Evolutionary conservation across 2,888 invertebrate species (phyloP).

Genomic region (Drosophila maculinotata): DNA sequence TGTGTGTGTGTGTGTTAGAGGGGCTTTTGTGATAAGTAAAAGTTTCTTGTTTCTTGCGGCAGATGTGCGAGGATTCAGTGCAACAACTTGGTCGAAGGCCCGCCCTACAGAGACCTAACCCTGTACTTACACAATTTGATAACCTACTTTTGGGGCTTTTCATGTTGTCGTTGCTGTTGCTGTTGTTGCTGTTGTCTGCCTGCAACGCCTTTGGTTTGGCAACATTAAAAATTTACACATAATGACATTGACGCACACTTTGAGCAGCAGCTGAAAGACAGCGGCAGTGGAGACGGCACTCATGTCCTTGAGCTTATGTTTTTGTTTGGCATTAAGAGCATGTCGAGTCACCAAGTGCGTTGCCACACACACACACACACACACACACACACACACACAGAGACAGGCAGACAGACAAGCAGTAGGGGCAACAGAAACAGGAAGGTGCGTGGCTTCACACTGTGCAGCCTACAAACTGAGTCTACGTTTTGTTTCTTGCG

Average conservation of each 20-base stretch:
- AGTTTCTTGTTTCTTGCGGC: constrained; percentile 58
- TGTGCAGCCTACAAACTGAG: constrained; percentile 44
- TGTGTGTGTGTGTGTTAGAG: constrained; percentile 3
- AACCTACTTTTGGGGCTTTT: constrained; percentile 66
- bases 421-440: constrained; percentile 2
- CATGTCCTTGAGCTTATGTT: constrained; percentile 76
- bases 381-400: constrained; percentile 6
- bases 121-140: constrained; percentile 71
- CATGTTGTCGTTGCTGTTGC: constrained; percentile 8
- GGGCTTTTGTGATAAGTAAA: constrained; percentile 46
- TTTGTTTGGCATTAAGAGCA: constrained; percentile 78
- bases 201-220: constrained; percentile 49
- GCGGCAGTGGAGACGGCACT: constrained; percentile 21
- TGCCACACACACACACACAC: constrained; percentile 6
- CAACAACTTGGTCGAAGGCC: constrained; percentile 52
- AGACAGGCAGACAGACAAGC: too few species aligned
- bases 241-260: constrained; percentile 63
- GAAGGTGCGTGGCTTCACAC: constrained; percentile 48
- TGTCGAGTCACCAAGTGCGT: constrained; percentile 59
- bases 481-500: constrained; percentile 47
- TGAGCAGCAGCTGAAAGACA: constrained; percentile 22
- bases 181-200: constrained; percentile 17
- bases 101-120: constrained; percentile 38
- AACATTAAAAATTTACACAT: constrained; percentile 80
- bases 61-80: constrained; percentile 49